Evolutionary conservation across 2,888 invertebrate species (phyloP), one percentile per base, ranked within the genome.

Genomic region (Theristus sp.): DNA sequence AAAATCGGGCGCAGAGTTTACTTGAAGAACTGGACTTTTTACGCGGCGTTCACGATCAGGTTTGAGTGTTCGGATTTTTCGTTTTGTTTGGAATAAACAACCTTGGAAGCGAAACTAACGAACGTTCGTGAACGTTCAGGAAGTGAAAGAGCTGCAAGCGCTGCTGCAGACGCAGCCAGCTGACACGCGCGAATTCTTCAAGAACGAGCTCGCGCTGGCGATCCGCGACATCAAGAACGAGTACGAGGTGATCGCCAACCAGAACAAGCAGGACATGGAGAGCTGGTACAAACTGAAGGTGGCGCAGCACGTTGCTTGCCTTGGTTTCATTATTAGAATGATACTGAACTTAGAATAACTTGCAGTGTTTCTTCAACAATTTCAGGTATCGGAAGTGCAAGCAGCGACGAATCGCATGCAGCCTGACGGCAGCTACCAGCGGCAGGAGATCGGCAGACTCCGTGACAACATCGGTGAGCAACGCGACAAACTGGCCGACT

Each of bases 201-300:
- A 77, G 74, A 78, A 76, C 69, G 79, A 79, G 66, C 68, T 80
- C 65, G 74, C 76, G 22, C 71, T 77, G 65, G 77, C 78, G 58
- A 76, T 79, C 66, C 69, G 76, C 52, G 78, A 78, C 66, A 77
- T 79, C 65, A 75, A 77, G 67, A 68, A 69, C 54, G 76, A 77
- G 63, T 78, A 78, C 65, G 77, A 78, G 65, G 67, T 70, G 65
- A 74, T 78, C 65, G 70, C 74, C 64, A 75, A 75, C 63, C 67
- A 70, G 58, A 75, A 77, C 67, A 69, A 75, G 38, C 73, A 73
- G n/a, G 78, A 79, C 65, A 74, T 79, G 72, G 79, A 79, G 67
- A 73, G 73, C 57, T 78, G 75, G 75, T 79, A 79, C 73, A 77
- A 77, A 67, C 72, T 77, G 65, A 79, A 79, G 76, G 77, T 78